Conservation (phyloP, 2,797 vertebrate species). For the Hirundo rustica region DNA sequence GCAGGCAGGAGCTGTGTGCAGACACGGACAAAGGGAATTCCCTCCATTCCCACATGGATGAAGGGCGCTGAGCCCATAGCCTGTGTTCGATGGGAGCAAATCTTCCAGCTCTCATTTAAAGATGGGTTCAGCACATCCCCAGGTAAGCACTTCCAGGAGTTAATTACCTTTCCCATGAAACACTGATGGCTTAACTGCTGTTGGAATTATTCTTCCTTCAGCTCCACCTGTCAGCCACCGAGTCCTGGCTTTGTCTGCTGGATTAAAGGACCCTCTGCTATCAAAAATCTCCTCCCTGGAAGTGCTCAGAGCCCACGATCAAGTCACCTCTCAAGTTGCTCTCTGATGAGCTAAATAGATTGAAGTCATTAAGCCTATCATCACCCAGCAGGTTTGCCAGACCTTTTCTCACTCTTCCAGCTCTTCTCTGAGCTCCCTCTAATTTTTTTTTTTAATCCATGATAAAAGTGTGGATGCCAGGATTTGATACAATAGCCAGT, state of each 20-base stretch:
- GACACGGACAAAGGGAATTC: not conserved
- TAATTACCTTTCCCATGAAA: slow-evolving; percentile 43
- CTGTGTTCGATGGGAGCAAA: not conserved
- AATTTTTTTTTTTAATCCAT: slow-evolving; percentile 44
- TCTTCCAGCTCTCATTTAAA: not conserved
- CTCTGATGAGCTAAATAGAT: slow-evolving; percentile 62
- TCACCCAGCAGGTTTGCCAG: slow-evolving; percentile 28
- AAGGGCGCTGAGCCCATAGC: not conserved
- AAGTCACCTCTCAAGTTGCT: slow-evolving; percentile 58
- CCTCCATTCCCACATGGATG: not conserved
- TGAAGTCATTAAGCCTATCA: slow-evolving; percentile 63
- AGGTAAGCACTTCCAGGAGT: slow-evolving; percentile 11
- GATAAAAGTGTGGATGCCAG: slow-evolving; percentile 30
- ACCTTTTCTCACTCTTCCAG: slow-evolving; percentile 29
- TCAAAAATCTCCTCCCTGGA: slow-evolving; percentile 56
- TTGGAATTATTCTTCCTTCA: slow-evolving; percentile 14
- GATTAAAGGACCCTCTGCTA: slow-evolving; percentile 59
- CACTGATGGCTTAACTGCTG: slow-evolving; percentile 6
- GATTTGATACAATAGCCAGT: slow-evolving; percentile 15
- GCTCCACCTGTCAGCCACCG: slow-evolving; percentile 17
- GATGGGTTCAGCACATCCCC: not conserved
- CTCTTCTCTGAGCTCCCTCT: slow-evolving; percentile 40
- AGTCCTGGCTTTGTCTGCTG: slow-evolving; percentile 42
- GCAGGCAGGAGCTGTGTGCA: accelerated
- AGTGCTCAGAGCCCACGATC: slow-evolving; percentile 37